A percentile compares a stretch with the other conserved stretches of the same genome.
Evolutionary conservation across 2,797 vertebrate genomes (phyloP).

Genomic region (Ctenochaetus hawaiiensis): DNA sequence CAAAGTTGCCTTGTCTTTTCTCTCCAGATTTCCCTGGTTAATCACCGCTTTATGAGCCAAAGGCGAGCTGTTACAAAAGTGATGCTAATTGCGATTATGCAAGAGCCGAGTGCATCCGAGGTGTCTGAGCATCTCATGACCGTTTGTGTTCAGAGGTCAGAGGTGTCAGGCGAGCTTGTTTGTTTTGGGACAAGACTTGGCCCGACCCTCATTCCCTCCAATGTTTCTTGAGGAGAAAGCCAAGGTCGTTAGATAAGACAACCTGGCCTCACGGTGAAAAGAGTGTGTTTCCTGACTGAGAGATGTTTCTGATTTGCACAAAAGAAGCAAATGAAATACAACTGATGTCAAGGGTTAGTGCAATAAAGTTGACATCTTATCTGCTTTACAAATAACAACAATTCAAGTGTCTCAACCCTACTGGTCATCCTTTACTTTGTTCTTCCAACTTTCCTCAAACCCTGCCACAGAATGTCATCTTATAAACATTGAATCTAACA

Average conservation of each 20-base stretch:
- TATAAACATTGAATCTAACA: background rate
- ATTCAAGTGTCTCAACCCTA: no score
- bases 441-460: no score
- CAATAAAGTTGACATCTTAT: background rate
- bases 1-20: background rate
- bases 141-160: conserved; percentile 35
- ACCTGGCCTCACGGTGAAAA: background rate
- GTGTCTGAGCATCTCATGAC: conserved; percentile 55
- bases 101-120: conserved; percentile 50
- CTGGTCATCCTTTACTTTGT: no score
- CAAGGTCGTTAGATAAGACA: conserved; percentile 22
- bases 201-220: conserved; percentile 11
- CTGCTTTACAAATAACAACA: background rate
- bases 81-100: conserved; percentile 39
- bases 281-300: background rate
- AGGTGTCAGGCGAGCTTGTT: conserved; percentile 42
- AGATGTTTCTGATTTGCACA: background rate
- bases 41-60: background rate
- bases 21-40: background rate
- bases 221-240: conserved; percentile 15
- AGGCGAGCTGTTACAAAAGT: conserved; percentile 21
- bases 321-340: background rate
- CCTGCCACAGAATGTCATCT: background rate
- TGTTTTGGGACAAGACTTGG: conserved; percentile 55
- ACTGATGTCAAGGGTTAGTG: background rate